Evolutionary conservation across 2,113 vertebrate genomes (phyloP).

Genomic region (Pedetes capensis): DNA sequence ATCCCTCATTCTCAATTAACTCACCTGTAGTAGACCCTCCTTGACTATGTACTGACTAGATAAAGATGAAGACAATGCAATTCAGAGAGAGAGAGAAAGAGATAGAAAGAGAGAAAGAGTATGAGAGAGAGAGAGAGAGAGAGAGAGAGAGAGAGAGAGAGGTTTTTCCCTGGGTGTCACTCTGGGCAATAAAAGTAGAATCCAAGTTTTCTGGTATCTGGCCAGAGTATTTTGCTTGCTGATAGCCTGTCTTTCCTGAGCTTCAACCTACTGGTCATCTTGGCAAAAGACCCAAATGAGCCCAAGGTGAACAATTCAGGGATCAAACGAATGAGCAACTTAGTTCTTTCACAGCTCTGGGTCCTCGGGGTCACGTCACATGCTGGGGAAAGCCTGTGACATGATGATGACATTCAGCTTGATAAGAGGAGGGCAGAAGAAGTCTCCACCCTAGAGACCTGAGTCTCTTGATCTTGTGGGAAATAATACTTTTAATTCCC

Average conservation of each 20-base stretch:
- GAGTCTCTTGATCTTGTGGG: slow-evolving; percentile 78
- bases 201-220: background rate
- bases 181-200: background rate
- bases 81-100: too few relatives aligned
- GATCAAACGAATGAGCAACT: background rate
- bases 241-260: background rate
- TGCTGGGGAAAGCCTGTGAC: background rate
- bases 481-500: slow-evolving; percentile 90
- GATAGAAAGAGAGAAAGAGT: too few relatives aligned
- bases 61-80: background rate
- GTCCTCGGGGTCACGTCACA: background rate
- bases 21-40: background rate
- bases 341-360: background rate
- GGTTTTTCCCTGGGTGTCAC: background rate
- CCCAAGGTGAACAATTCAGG: background rate
- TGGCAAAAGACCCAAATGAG: background rate
- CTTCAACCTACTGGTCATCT: background rate
- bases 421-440: background rate
- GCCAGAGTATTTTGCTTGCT: background rate
- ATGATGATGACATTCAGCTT: background rate
- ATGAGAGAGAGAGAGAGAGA: too few relatives aligned
- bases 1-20: background rate
- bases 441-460: background rate
- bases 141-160: too few relatives aligned
- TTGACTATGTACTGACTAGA: background rate